Percentiles rank a stretch among this genome's conserved stretches.
These are phyloP conservation scores for Lycorma delicatula DNA, from an alignment of 1,140 invertebrate species.

Conservation along the genomic window DNA sequence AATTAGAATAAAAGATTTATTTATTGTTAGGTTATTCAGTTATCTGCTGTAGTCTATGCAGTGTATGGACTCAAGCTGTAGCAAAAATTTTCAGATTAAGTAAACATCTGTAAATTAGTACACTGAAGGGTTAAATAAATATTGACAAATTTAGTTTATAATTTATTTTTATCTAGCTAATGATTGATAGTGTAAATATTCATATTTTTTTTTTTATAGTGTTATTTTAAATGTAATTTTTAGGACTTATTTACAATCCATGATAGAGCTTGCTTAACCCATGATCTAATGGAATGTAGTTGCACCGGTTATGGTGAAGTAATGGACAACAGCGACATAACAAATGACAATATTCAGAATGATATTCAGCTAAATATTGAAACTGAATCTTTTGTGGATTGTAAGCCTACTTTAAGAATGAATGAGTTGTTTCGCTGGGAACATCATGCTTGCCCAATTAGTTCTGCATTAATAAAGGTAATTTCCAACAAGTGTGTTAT, in stretches of 20 bases:
- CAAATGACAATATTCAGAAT: neutral
- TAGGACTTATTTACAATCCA: slow-evolving; percentile 29
- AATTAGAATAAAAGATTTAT: no score
- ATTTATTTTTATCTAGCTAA: neutral
- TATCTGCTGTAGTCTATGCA: neutral
- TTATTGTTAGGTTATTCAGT: no score
- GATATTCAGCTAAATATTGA: slow-evolving; percentile 7
- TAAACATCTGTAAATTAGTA: neutral
- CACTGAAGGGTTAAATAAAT: neutral
- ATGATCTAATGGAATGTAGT: slow-evolving; percentile 24
- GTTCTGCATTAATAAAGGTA: slow-evolving; percentile 3
- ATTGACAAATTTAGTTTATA: neutral
- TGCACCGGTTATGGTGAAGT: slow-evolving; percentile 26
- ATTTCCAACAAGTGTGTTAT: no score
- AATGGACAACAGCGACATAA: neutral
- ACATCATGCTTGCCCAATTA: slow-evolving; percentile 21
- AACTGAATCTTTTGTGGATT: neutral
- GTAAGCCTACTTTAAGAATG: slow-evolving; percentile 17
- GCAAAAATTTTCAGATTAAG: neutral
- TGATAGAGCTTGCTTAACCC: slow-evolving; percentile 20
- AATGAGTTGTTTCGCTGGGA: slow-evolving; percentile 32
- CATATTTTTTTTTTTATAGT: neutral
- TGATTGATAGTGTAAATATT: neutral
- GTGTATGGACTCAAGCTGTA: neutral
- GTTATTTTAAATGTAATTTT: slow-evolving; percentile 2